Base-by-base conservation (phyloP, 2,888 invertebrate genomes). In the Melieria picta region DNA sequence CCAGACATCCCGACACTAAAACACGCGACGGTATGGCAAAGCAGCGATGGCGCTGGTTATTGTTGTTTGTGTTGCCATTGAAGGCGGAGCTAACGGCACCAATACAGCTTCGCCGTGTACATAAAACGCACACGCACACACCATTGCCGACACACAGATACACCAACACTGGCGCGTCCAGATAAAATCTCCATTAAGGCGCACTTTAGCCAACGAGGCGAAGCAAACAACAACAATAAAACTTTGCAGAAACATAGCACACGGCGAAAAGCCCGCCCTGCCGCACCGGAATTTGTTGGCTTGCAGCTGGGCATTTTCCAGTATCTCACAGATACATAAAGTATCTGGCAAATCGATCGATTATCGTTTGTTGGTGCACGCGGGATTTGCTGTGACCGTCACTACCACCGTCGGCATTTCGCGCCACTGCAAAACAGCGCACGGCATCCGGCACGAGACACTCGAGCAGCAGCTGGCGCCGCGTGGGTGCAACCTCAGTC, bases 311-410 rank as follows among this genome's bases (percentile, higher is more conserved):
- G 63, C 50, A 50, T 43, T 58, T 58, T 58, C 10, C 16, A 65
- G 62, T 56, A 72, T 61, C 52, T 61, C 46, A 52, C 62, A 69
- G 63, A 69, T 65, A 69, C 69, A 65, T 56, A 58, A 64, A 65
- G 61, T 69, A 55, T 65, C 52, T 50, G n/a, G 42, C 7, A 58
- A 58, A 58, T 58, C 58, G 58, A 58, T 58, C 58, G 58, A 13
- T 13, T 58, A 10, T 11, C 10, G 10, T 58, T 47, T 57, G 46
- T 58, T 2, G n/a, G 42, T 55, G n/a, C 46, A 13, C 16, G 42
- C 7, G 43, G 42, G 52, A 16, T 16, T 52, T 45, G 45, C 7
- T 30, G 62, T 45, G 30, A 30, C 30, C 16, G 56, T 46, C 13
- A 61, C 9, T 13, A 43, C 48, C 9, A 16, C 50, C 42, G 43